Conservation (phyloP, 2,888 invertebrate genomes). For the Papilio elwesi region DNA sequence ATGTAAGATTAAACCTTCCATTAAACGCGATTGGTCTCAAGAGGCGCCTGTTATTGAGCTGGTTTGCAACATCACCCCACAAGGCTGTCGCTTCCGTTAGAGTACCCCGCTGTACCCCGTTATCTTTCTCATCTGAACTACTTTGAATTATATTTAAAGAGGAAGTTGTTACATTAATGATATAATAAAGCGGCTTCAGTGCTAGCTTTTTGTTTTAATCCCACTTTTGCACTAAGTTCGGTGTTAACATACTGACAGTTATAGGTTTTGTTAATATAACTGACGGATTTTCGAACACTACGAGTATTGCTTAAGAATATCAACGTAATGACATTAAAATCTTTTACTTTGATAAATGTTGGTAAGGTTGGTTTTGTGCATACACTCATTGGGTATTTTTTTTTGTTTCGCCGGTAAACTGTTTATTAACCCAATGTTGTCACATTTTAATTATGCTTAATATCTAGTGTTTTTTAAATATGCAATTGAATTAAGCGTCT, state of each 20-base stretch:
- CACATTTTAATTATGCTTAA: no score
- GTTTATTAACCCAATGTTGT: no score
- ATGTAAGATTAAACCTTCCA: slow-evolving; percentile 22
- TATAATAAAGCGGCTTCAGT: neutral
- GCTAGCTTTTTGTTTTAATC: neutral
- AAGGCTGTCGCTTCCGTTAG: slow-evolving; percentile 53
- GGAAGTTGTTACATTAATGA: slow-evolving; percentile 48
- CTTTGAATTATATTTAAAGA: slow-evolving; percentile 54
- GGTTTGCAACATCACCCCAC: slow-evolving; percentile 45
- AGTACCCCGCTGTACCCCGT: slow-evolving; percentile 59
- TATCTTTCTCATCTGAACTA: slow-evolving; percentile 57
- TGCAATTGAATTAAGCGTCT: neutral
- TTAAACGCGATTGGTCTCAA: slow-evolving; percentile 33
- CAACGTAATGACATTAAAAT: no score
- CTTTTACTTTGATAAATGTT: no score
- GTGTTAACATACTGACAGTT: neutral
- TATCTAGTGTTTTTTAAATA: no score
- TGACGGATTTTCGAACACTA: no score
- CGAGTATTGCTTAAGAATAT: no score
- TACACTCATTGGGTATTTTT: no score
- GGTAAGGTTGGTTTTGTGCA: no score
- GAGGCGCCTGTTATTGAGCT: slow-evolving; percentile 17
- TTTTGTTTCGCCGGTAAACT: no score
- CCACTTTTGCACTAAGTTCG: neutral
- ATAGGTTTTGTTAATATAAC: no score